phyloP scores from a whole-genome alignment of 1,140 invertebrate species.

The Meteorus sp. region DNA sequence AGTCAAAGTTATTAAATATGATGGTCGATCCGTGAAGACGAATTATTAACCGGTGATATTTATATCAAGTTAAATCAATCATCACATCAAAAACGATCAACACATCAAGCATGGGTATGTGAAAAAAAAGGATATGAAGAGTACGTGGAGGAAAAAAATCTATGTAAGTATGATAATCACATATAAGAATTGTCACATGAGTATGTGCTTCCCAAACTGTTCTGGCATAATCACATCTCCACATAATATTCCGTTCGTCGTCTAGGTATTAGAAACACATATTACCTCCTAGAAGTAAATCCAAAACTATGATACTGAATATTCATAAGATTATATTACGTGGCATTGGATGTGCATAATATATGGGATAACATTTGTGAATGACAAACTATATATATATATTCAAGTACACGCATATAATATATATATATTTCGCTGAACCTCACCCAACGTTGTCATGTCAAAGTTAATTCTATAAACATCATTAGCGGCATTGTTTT shows the following conservation, averaged over 20 bases:
- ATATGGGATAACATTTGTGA: constrained; percentile 26
- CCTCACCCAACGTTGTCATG: constrained; percentile 22
- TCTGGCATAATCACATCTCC: too few species aligned
- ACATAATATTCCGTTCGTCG: background rate
- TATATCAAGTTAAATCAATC: constrained; percentile 49
- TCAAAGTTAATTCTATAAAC: constrained; percentile 25
- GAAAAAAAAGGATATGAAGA: too few species aligned
- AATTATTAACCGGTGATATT: constrained; percentile 50
- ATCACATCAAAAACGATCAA: constrained; percentile 33
- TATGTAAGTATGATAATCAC: too few species aligned
- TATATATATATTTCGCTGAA: constrained; percentile 27
- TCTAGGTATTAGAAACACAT: constrained; percentile 19
- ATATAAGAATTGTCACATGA: too few species aligned
- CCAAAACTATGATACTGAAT: constrained; percentile 16
- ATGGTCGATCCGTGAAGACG: constrained; percentile 32
- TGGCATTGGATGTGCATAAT: constrained; percentile 36
- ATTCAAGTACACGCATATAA: too few species aligned
- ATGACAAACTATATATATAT: constrained; percentile 27
- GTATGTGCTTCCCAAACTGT: too few species aligned
- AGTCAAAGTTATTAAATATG: constrained; percentile 40
- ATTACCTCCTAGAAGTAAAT: constrained; percentile 15
- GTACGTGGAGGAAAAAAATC: too few species aligned
- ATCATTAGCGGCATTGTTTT: constrained; percentile 17
- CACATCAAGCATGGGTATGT: too few species aligned
- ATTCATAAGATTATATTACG: constrained; percentile 31